Evolutionary conservation across 2,797 vertebrate genomes (phyloP), one percentile per base, ranked within the genome.

Genomic region (Mastacembelus armatus): DNA sequence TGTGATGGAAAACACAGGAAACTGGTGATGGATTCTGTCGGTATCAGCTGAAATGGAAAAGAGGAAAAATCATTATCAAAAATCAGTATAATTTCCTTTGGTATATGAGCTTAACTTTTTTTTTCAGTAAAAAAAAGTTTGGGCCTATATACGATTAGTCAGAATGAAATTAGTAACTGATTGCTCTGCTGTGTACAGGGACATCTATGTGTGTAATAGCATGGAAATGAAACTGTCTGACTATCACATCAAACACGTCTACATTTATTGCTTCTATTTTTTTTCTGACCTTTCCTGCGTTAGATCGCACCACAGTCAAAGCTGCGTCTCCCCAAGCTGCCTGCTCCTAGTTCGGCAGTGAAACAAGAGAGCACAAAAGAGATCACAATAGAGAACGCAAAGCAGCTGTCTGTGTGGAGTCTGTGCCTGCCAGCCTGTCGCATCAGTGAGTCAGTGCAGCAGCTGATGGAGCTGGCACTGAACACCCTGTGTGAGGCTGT

Each of bases 391-490:
- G 93, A 96, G 85, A 94, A 95, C 62, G 78, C 83, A 10, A 86
- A 92, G 52, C 92, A 91, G 35, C 83, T 99, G 84, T 94, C 93
- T 38, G 91, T 59, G 0, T 85, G 90, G 79, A 97, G 93, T 0
- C 88, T 98, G 69, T 91, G 94, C 11, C 89, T 99, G 71, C 97
- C 98, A 0, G 60, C 88, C 0, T 99, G 98, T 78, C 94, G 94
- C 66, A 94, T 99, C 93, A 99, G 98, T 40, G 94, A 94, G 16
- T 97, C 96, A 0, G 96, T 97, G 84, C 93, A 97, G 90, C 94
- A 96, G 43, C 91, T 99, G 66, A 93, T 99, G 95, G 94, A 95
- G 48, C 89, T 99, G 70, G 95, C 96, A 1, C 93, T 98, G 4
- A 93, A 91, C 88, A 99, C 97, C 0, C 92, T 99, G 61, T 64